Base-by-base conservation (phyloP, 2,888 invertebrate genomes). In the Parnassius orleans region DNA sequence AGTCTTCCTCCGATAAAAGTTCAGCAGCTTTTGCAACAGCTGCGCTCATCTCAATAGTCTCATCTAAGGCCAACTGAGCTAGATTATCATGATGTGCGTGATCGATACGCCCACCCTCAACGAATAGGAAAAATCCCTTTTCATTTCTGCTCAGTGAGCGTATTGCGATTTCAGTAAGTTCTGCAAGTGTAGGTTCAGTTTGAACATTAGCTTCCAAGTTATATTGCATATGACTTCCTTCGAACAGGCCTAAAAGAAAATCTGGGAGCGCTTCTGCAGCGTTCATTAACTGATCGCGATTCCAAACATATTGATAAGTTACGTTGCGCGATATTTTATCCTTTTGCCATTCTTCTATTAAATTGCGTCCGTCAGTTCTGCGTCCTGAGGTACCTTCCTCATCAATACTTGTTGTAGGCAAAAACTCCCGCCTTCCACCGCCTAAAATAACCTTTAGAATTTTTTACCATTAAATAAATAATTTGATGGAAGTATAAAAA, bases 381-480 rank as follows among this genome's bases (percentile, higher is more conserved):
- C 72, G 68, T 0, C 94, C 93, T 0, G n/a, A 33, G 1, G 78
- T 71, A 1, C 90, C 91, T 65, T 93, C 92, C 15, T 86, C 92
- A 78, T 94, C 95, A 19, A 68, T 69, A 0, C 71, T 72, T 1
- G 78, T 79, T 11, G 82, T 90, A 0, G 94, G 93, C 15, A 94
- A 74, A 69, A 96, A 94, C 63, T 94, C 93, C 9, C 84, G 81
- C 42, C 95, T 87, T 1, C 96, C 96, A 0, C 96, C 96, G 0
- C 96, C 96, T 64, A 96, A 78, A 50, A 96, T 93, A 0, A 95
- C 93, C 92, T 94, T 67, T 1, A n/a, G 5, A 44, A 2, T 43
- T 43, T 43, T 10, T 33, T 33, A 33, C 7, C 33, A 43, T 43
- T 43, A 43, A 43, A 3, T 43, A 43, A 43, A 3, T 19, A 43